Base-by-base conservation (phyloP, 1,140 invertebrate species). In the Zaprionus nigranus region DNA sequence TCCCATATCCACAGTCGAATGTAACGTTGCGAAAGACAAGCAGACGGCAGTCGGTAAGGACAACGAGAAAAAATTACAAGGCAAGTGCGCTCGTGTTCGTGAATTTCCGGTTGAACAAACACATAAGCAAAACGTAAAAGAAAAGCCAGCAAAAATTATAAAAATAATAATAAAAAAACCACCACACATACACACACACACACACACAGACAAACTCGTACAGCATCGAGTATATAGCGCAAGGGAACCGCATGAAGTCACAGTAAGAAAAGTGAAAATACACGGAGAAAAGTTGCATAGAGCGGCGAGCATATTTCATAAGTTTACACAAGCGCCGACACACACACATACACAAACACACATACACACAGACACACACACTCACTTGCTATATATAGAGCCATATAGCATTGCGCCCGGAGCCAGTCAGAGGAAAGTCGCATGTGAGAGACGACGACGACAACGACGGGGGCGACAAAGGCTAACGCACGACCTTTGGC, bases 21-120 rank as follows among this genome's bases (percentile, higher is more conserved):
- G 63, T 73, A 79, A 74, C 61, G 75, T 69, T 73, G 75, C 78
- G 64, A 77, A 72, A 76, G 74, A 73, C 78, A 77, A 86, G 81
- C 77, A 82, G 79, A 79, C 83, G 81, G 61, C 56, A 40, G 38
- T 38, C 36, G 38, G 65, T 38, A 75, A 75, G 53, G 49, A 75
- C 49, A 85, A 40, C 54, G 59, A 76, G n/a, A 81, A 38, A 38
- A 76, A 68, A 76, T 79, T 82, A 86, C 80, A 86, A 81, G 75
- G 69, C 83, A 83, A 90, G 87, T 86, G 87, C 79, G 83, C 82
- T 91, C 85, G 82, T 83, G 83, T 91, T 91, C 87, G 87, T 91
- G 87, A 81, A 91, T 86, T 92, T 92, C 90, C 86, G 90, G 90
- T 92, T 92, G 90, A 92, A 91, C 86, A 87, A 91, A 91, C 81